phyloP scores from a whole-genome alignment of 1,140 invertebrate genomes.

The Pseudomyrmex concolor region DNA sequence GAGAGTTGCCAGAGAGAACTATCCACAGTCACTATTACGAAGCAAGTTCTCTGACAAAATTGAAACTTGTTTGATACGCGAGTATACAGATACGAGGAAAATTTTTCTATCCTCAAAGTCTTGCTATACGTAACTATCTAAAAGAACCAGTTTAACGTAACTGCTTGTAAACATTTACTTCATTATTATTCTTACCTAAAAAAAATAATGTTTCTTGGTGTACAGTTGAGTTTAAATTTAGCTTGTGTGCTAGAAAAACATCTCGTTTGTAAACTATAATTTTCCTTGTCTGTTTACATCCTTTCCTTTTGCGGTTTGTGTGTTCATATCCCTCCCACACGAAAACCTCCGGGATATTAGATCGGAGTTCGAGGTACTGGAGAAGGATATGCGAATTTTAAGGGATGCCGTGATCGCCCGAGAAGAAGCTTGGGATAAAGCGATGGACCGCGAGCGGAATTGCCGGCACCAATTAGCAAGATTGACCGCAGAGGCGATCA shows the following conservation, averaged over 20 bases:
- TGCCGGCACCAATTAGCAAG: conserved; percentile 78
- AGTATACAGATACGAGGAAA: background rate
- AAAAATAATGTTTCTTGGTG: background rate
- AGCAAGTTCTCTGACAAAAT: conserved; percentile 59
- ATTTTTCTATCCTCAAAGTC: background rate
- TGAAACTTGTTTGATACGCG: background rate
- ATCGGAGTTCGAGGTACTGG: conserved; percentile 78
- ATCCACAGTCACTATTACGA: conserved; percentile 74
- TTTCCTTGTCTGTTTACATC: background rate
- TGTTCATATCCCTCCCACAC: background rate
- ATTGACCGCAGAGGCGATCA: conserved; percentile 77
- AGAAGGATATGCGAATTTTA: conserved; percentile 77
- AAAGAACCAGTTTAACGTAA: too few species aligned
- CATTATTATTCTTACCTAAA: background rate
- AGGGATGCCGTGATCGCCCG: conserved; percentile 74
- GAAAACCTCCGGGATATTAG: conserved; percentile 56
- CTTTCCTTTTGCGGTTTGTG: too few species aligned
- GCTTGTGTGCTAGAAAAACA: too few species aligned
- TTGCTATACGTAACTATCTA: too few species aligned
- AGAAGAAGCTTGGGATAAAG: conserved; percentile 77
- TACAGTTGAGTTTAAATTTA: background rate
- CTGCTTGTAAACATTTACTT: background rate
- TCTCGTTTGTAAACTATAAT: background rate
- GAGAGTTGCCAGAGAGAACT: conserved; percentile 68
- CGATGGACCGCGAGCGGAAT: conserved; percentile 76